These are phyloP conservation scores for Gastrophryne carolinensis DNA, from an alignment of 2,797 vertebrate genomes.

Conservation along the genomic window DNA sequence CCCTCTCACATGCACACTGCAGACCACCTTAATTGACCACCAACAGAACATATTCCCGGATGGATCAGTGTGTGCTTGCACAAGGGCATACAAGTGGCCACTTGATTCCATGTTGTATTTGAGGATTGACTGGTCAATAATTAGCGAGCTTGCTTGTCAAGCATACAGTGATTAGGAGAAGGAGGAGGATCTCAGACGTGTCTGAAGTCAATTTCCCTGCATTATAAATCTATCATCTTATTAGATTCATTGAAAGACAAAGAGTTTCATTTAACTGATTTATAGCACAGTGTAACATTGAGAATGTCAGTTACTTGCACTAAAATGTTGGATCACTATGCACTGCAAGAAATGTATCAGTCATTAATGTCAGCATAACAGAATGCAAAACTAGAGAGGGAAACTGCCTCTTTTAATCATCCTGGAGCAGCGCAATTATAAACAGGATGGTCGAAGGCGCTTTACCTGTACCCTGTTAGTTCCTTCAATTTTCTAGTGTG, in stretches of 20 bases:
- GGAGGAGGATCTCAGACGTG: background rate
- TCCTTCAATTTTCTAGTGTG: too few species aligned
- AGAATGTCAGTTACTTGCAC: constrained; percentile 26
- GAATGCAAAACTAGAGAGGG: constrained; percentile 9
- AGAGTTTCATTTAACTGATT: constrained; percentile 31
- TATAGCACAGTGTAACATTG: constrained; percentile 35
- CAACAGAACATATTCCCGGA: too few species aligned
- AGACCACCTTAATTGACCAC: too few species aligned
- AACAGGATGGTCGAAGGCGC: background rate
- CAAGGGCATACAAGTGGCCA: too few species aligned
- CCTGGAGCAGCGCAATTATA: background rate
- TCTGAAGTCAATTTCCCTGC: constrained; percentile 11
- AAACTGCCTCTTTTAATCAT: background rate
- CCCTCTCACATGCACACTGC: too few species aligned
- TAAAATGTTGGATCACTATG: constrained; percentile 12
- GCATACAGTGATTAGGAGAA: constrained; percentile 15
- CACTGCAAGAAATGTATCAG: constrained; percentile 8
- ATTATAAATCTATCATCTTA: constrained; percentile 34
- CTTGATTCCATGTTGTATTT: too few species aligned
- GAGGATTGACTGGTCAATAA: background rate
- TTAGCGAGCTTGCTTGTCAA: background rate
- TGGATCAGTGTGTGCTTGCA: too few species aligned
- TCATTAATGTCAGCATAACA: constrained; percentile 16
- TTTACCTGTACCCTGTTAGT: background rate
- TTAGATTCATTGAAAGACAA: constrained; percentile 13